Base-by-base conservation (phyloP, 2,888 invertebrate species). In the Nemoura dubitans region DNA sequence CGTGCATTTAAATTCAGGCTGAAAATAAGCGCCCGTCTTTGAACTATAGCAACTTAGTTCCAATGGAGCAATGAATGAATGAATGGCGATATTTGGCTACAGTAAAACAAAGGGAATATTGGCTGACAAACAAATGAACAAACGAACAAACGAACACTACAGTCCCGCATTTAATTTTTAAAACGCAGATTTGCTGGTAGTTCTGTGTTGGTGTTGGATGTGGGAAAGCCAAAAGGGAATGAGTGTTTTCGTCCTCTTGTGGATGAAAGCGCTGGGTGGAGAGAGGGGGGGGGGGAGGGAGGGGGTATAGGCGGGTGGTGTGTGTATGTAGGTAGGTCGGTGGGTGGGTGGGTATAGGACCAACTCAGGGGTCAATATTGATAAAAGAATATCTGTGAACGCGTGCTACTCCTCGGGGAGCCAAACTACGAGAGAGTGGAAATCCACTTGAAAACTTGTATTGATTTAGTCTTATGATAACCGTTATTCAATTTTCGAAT, bases 401-500 rank as follows among this genome's bases (percentile, higher is more conserved):
- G 83, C 29, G 82, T 30, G 36, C 27, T 83, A 43, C 26, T 83
- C 83, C 83, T 83, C n/a, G n/a, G 84, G 84, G 84, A 84, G 29
- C 7, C 28, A 76, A 76, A 84, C 27, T 27, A 81, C 28, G 30
- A 28, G 30, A 10, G 84, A 84, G 84, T 76, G 84, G 21, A 84
- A 84, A 84, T 84, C 84, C 84, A 76, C 84, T 84, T 76, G 27
- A 59, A 84, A 84, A 84, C 76, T 84, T 84, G 84, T 84, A 84
- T 84, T 84, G 84, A 84, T 84, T 84, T 76, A 84, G 84, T 84
- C 43, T 84, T 84, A 84, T 84, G 84, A 84, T 84, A 59, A 84
- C 84, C 59, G 59, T 84, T 84, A 84, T 84, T 84, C 84, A 84
- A 84, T 84, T 84, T 84, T n/a, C 59, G 59, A 43, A 59, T 83